Evolutionary conservation across 2,888 invertebrate genomes (phyloP).

Genomic region (Busseola fusca): DNA sequence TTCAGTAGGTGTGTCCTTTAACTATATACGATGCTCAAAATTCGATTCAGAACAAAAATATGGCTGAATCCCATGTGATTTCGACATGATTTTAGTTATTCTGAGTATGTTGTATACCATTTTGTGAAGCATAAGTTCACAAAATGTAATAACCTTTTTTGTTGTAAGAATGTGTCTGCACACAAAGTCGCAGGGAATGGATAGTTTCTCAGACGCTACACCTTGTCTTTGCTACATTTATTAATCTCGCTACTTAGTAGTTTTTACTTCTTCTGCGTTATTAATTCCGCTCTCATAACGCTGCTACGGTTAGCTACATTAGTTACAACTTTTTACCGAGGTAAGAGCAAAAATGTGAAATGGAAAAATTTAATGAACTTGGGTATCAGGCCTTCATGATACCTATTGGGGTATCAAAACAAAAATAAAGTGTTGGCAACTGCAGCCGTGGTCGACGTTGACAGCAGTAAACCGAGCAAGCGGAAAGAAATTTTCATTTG

Average conservation of each 20-base stretch:
- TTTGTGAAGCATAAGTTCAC: not conserved
- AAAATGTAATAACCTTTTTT: conserved; percentile 2
- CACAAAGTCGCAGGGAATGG: conserved; percentile 14
- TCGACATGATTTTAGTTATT: conserved; percentile 12
- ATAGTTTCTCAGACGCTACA: conserved; percentile 27
- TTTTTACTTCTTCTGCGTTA: conserved; percentile 44
- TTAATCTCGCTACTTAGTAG: conserved; percentile 52
- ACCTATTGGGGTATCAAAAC: conserved; percentile 33
- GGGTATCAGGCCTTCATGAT: conserved; percentile 35
- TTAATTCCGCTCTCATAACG: conserved; percentile 45
- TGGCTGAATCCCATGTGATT: conserved; percentile 9
- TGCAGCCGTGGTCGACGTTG: conserved; percentile 65
- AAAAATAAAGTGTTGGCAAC: conserved; percentile 50
- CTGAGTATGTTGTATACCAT: conserved; percentile 3
- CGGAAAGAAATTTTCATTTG: conserved; percentile 78
- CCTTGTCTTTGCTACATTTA: conserved; percentile 34
- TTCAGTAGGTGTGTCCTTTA: conserved; percentile 26
- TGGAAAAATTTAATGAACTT: conserved; percentile 43
- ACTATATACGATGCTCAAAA: conserved; percentile 33
- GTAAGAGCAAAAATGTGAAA: conserved; percentile 30
- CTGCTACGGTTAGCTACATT: conserved; percentile 32
- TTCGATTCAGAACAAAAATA: conserved; percentile 16
- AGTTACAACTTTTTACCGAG: conserved; percentile 31
- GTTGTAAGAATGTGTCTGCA: conserved; percentile 10
- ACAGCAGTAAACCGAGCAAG: conserved; percentile 74